Evolutionary conservation across 2,797 vertebrate genomes (phyloP).

Genomic region (Anolis apletophallus): DNA sequence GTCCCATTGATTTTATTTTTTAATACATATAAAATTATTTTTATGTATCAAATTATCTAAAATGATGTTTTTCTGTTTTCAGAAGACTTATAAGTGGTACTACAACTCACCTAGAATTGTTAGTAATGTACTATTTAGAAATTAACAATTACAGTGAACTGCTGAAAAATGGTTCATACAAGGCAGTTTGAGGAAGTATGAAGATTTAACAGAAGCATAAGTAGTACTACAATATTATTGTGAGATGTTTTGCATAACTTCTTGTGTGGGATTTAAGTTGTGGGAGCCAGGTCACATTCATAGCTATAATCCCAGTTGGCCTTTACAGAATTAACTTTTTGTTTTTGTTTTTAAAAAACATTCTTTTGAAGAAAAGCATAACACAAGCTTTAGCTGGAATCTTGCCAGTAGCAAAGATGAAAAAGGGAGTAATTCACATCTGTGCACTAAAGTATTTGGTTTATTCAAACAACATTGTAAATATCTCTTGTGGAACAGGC

Average conservation of each 20-base stretch:
- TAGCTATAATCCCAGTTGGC: slow-evolving; percentile 65
- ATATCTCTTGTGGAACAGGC: slow-evolving; percentile 45
- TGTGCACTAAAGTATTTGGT: slow-evolving; percentile 36
- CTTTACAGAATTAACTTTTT: slow-evolving; percentile 59
- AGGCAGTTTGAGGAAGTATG: neutral
- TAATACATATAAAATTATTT: neutral
- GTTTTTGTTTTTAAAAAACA: slow-evolving; percentile 38
- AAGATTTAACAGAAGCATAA: slow-evolving; percentile 22
- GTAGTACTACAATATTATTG: slow-evolving; percentile 26
- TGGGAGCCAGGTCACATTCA: slow-evolving; percentile 59
- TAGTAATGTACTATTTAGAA: neutral
- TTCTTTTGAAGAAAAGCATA: slow-evolving; percentile 43
- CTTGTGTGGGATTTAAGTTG: slow-evolving; percentile 66
- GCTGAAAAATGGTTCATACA: neutral
- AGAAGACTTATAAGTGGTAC: neutral
- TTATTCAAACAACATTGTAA: slow-evolving; percentile 44
- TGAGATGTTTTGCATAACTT: slow-evolving; percentile 59
- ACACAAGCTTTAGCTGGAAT: slow-evolving; percentile 51
- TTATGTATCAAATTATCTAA: neutral
- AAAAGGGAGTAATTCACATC: slow-evolving; percentile 54
- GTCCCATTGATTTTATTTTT: neutral
- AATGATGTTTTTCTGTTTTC: neutral
- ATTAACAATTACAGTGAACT: neutral
- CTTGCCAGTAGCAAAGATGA: slow-evolving; percentile 60
- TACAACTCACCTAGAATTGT: neutral